Evolutionary conservation across 2,113 vertebrate species (phyloP), one percentile per base, ranked within the genome.

Genomic region (Paradoxurus hermaphroditus): DNA sequence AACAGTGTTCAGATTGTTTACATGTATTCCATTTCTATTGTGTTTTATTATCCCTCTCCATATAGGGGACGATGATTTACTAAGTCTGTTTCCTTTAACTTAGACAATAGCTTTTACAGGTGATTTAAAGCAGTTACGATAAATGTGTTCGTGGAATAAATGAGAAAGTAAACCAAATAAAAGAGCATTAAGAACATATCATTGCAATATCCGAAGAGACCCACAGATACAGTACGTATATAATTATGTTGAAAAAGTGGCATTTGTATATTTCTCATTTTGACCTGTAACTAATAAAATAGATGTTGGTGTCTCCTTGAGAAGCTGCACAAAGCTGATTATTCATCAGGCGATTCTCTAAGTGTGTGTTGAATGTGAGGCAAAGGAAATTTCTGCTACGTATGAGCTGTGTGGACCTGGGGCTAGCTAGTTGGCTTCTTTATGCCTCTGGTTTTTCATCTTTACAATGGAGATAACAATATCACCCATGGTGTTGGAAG

Each of bases 111-210:
- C 79, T 81, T 96, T 68, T 56, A 63, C 11, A 75, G 27, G 7
- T 39, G 72, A 73, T 53, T 62, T 67, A 91, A 96, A 94, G 15
- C 73, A n/a, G 13, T 84, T 67, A 29, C 44, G 65, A 39, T 39
- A 63, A 75, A 63, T 65, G 36, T 49, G 3, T 56, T 73, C 23
- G 4, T 39, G 41, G 49, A 88, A 51, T 88, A 92, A 79, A 65
- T 86, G 68, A 79, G 78, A 92, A 83, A 86, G 27, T 75, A 73
- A 89, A 36, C 8, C 34, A 89, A 97, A 63, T 93, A 39, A 82
- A 59, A 92, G 31, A 67, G 6, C 44, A 41, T 6, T 44, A 91
- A 77, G 10, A 91, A n/a, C 8, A 77, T 53, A 86, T 23, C 31
- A 39, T 34, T 72, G 11, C 19, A 29, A 79, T 77, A 49, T 88